Percentiles rank a stretch among this genome's conserved stretches.
Conservation (phyloP, 2,888 invertebrate species). For the Eupithecia subumbrata region DNA sequence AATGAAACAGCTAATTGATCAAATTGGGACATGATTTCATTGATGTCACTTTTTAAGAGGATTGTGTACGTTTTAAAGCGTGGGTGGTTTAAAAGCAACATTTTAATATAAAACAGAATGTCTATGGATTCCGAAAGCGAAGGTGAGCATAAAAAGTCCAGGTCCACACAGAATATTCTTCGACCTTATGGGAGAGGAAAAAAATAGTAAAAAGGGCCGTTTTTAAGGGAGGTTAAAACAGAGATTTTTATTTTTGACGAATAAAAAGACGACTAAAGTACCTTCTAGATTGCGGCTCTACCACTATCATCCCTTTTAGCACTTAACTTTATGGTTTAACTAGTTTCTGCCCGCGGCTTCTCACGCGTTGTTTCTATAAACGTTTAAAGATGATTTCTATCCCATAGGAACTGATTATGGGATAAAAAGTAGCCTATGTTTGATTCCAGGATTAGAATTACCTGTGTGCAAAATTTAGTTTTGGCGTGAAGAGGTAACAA, state of each 20-base stretch:
- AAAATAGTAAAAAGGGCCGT: background rate
- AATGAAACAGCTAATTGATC: constrained; percentile 45
- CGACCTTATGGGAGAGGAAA: background rate
- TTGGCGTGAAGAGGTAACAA: no score
- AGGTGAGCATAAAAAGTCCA: background rate
- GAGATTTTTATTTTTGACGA: background rate
- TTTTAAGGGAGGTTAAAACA: background rate
- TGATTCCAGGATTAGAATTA: no score
- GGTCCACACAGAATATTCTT: background rate
- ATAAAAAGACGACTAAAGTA: background rate
- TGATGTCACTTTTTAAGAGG: constrained; percentile 7
- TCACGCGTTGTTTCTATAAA: no score
- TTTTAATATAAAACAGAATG: background rate
- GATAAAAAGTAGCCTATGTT: no score
- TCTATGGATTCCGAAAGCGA: background rate
- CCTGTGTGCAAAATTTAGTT: no score
- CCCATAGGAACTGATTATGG: no score
- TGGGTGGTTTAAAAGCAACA: background rate
- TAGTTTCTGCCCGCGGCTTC: no score
- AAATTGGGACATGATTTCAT: constrained; percentile 35
- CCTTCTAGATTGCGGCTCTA: background rate
- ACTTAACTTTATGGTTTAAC: background rate
- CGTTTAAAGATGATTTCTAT: no score
- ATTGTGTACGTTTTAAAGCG: background rate
- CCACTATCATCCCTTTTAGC: background rate